Percentiles rank a stretch among this genome's conserved stretches.
Conservation (phyloP, 2,888 invertebrate species). For the Cynaeus angustus region DNA sequence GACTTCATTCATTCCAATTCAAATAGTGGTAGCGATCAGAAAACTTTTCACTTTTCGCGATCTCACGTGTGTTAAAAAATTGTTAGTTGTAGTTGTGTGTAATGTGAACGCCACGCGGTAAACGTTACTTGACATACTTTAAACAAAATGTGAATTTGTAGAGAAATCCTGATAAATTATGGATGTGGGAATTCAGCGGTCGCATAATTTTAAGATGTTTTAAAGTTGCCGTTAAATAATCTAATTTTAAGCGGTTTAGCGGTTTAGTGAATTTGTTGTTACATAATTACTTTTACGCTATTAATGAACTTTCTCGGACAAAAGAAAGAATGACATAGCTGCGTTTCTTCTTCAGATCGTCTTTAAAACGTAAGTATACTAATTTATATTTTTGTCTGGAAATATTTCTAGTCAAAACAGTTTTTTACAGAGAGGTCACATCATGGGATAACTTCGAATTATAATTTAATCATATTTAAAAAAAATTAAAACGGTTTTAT, state of each 20-base stretch:
- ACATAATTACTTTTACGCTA: constrained; percentile 34
- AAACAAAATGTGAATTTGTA: constrained; percentile 25
- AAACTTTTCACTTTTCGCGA: constrained; percentile 37
- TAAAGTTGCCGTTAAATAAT: constrained; percentile 18
- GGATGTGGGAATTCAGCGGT: constrained; percentile 6
- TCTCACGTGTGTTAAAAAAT: constrained; percentile 26
- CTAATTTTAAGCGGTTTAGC: constrained; percentile 21
- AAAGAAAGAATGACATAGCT: constrained; percentile 34
- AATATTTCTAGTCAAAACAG: too few relatives aligned
- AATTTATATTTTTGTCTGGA: too few relatives aligned
- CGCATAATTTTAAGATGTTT: neutral
- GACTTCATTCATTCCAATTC: constrained; percentile 31
- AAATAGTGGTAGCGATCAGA: constrained; percentile 23
- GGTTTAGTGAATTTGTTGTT: constrained; percentile 32
- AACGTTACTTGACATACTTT: constrained; percentile 45
- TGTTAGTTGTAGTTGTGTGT: constrained; percentile 13
- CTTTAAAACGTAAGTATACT: too few relatives aligned
- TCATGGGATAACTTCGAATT: too few relatives aligned
- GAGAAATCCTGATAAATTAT: constrained; percentile 14
- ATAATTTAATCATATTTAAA: too few relatives aligned
- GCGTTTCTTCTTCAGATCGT: neutral
- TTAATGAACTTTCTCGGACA: constrained; percentile 32
- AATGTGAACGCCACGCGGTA: neutral
- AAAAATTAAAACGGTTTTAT: too few relatives aligned
- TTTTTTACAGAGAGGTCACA: too few relatives aligned